Conservation (phyloP, 37 sponge, comb jelly and placozoan genomes). For the Geodia barretti region DNA sequence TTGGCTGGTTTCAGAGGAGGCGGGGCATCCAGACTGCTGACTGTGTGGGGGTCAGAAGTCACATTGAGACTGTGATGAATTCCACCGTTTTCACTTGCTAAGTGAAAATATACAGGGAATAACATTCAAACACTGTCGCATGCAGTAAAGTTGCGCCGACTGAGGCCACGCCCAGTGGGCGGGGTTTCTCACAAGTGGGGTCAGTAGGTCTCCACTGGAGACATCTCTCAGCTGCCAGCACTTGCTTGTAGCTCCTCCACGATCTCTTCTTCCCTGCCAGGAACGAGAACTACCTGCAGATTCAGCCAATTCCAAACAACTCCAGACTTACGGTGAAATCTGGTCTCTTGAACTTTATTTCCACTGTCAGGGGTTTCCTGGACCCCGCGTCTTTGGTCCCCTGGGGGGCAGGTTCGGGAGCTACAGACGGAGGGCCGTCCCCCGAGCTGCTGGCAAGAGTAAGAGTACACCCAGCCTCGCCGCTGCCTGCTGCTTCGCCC, state of each 20-base stretch:
- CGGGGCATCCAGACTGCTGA: slow-evolving; percentile 84
- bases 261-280: slow-evolving; percentile 40
- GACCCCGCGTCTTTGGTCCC: background rate
- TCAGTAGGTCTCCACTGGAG: slow-evolving; percentile 31
- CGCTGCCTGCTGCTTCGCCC: background rate
- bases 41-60: background rate
- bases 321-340: background rate
- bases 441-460: background rate
- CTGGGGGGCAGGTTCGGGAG: background rate
- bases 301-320: too few species aligned
- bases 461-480: background rate
- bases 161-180: background rate
- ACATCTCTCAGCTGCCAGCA: slow-evolving; percentile 53
- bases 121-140: background rate
- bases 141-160: background rate
- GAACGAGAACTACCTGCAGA: slow-evolving; percentile 46
- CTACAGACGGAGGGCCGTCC: background rate
- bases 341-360: background rate
- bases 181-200: slow-evolving; percentile 58
- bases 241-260: slow-evolving; percentile 86
- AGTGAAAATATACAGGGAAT: background rate
- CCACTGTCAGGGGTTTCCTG: background rate
- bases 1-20: slow-evolving; percentile 76
- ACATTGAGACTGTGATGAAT: background rate
- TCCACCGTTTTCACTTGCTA: background rate